These are phyloP conservation scores for Atrina japonica DNA, from an alignment of 2,888 invertebrate species.

Conservation along the genomic window DNA sequence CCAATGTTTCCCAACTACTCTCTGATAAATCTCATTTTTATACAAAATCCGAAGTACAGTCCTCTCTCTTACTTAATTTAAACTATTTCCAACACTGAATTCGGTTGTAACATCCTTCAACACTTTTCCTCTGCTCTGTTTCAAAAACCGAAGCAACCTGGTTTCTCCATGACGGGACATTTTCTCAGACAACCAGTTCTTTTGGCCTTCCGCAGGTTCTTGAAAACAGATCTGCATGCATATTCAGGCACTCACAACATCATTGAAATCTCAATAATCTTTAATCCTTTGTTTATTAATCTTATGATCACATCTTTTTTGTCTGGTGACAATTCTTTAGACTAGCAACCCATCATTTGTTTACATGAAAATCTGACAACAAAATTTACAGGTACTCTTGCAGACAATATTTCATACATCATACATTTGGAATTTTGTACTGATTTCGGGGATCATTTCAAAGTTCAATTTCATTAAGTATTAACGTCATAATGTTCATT, in stretches of 20 bases:
- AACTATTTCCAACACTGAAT: too few species aligned
- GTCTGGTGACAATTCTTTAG: constrained; percentile 17
- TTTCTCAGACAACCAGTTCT: too few species aligned
- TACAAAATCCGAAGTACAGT: too few species aligned
- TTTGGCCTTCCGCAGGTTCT: not conserved
- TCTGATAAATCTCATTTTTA: too few species aligned
- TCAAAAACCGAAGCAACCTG: constrained; percentile 18
- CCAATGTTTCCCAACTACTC: too few species aligned
- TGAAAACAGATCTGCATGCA: constrained; percentile 9
- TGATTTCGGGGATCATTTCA: constrained; percentile 9
- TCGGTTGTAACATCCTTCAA: constrained; percentile 22
- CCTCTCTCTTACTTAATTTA: too few species aligned
- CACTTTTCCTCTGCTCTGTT: constrained; percentile 17
- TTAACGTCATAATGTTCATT: too few species aligned
- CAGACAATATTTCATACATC: constrained; percentile 14
- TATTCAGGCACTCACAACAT: constrained; percentile 6
- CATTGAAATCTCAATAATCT: constrained; percentile 6
- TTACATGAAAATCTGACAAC: constrained; percentile 12
- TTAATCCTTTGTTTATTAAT: constrained; percentile 18
- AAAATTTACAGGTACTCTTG: too few species aligned
- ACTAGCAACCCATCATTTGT: constrained; percentile 19
- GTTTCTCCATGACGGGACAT: constrained; percentile 9
- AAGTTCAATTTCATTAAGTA: constrained; percentile 9
- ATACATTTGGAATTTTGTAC: not conserved
- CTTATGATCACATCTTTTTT: constrained; percentile 9